Base-by-base conservation (phyloP, 1,140 invertebrate genomes). In the Drosophila malerkotliana region DNA sequence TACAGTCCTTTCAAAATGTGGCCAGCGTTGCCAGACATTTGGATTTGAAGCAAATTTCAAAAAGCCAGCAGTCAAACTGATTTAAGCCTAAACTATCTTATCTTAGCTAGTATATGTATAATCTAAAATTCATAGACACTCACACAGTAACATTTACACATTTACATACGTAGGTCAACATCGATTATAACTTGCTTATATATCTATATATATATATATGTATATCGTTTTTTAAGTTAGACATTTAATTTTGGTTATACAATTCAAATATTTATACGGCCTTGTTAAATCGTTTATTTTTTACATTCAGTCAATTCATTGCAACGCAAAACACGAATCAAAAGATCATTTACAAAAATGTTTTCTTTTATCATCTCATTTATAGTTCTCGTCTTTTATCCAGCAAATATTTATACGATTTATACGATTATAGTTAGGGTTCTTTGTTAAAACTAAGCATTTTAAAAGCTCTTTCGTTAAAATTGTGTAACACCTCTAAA, bases 291-390 rank as follows among this genome's bases (percentile, higher is more conserved):
- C 34, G 45, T 10, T 44, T 53, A 52, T 44, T 53, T 66, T 67
- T 74, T 81, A 79, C 69, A 85, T 81, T 85, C 81, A 85, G 81
- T 85, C 81, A 85, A 87, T 85, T 80, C 45, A 85, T 85, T 81
- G 82, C 82, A 85, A 85, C 73, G 81, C 66, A 62, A 28, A 55
- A 9, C 39, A 14, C 39, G 63, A 72, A 63, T n/a, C 55, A 63
- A 71, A 51, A 72, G 56, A 34, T 14, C 44, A 30, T 47, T 52
- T 26, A 69, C 32, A 53, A 54, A 54, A 34, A 24, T 15, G 26
- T 51, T 24, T 30, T n/a, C 34, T 47, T 48, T 47, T 37, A 51
- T 28, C 21, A 57, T 21, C 34, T 30, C 34, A 24, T 51, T 44
- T 44, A 18, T 44, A 44, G 45, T 34, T 69, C 64, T 55, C 49